These are phyloP conservation scores for Pandemis heparana DNA, from an alignment of 2,888 invertebrate species.

Conservation along the genomic window DNA sequence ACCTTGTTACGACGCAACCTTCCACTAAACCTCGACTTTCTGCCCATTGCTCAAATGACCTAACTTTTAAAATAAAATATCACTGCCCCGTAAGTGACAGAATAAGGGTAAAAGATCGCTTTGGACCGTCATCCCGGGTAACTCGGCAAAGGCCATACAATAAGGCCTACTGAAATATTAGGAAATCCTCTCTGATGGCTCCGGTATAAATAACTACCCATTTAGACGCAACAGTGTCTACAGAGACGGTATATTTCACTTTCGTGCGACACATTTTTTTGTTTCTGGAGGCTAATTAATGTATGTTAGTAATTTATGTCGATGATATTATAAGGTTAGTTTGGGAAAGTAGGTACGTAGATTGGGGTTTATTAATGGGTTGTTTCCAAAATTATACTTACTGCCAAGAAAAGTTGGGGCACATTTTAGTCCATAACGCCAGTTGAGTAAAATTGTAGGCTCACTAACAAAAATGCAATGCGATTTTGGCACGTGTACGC, in stretches of 20 bases:
- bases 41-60: background rate
- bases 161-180: conserved; percentile 22
- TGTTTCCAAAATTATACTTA: too few relatives aligned
- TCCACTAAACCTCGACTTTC: background rate
- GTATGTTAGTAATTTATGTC: background rate
- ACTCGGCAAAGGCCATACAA: conserved; percentile 8
- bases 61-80: conserved; percentile 1
- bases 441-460: too few relatives aligned
- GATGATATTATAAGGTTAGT: background rate
- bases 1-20: background rate
- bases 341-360: background rate
- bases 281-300: conserved; percentile 17
- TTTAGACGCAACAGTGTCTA: conserved; percentile 15
- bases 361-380: background rate
- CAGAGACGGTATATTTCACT: conserved; percentile 20
- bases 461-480: too few relatives aligned
- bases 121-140: conserved; percentile 9
- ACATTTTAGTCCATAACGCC: too few relatives aligned
- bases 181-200: conserved; percentile 20
- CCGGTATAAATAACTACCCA: conserved; percentile 31
- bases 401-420: too few relatives aligned
- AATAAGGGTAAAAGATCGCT: conserved; percentile 32
- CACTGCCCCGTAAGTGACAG: conserved; percentile 10
- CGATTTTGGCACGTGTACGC: too few relatives aligned
- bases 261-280: conserved; percentile 22